Evolutionary conservation across 2,113 vertebrate genomes (phyloP).

Genomic region (Dasypus novemcinctus): DNA sequence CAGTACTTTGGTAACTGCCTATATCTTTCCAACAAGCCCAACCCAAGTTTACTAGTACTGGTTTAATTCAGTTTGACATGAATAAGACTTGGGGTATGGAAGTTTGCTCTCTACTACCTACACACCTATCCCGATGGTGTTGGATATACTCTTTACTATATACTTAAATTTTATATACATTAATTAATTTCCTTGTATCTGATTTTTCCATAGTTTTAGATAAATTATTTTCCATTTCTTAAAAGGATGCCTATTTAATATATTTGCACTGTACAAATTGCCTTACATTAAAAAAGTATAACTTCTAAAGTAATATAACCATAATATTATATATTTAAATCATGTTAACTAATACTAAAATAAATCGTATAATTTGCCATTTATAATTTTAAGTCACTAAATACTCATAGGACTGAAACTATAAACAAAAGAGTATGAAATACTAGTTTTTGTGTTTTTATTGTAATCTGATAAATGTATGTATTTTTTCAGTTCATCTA

Average conservation of each 20-base stretch:
- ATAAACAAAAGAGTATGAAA: not conserved
- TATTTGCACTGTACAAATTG: not conserved
- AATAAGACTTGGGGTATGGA: not conserved
- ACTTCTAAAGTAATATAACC: not conserved
- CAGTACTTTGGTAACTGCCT: not conserved
- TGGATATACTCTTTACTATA: not conserved
- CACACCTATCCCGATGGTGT: not conserved
- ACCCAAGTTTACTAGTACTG: not conserved
- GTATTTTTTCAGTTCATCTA: not conserved
- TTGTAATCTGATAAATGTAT: not conserved
- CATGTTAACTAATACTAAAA: not conserved
- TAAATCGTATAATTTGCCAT: not conserved
- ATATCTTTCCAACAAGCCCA: not conserved
- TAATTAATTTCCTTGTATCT: not conserved
- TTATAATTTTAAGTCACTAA: slow-evolving; percentile 27
- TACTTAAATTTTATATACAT: not conserved
- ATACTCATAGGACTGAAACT: not conserved
- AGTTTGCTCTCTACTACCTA: not conserved
- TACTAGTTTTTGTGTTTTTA: not conserved
- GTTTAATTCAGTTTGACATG: not conserved
- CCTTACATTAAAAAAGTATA: not conserved
- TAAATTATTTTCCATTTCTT: not conserved
- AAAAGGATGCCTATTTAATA: not conserved
- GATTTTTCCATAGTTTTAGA: slow-evolving; percentile 1
- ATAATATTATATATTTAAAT: not conserved